Conservation (phyloP, 2,888 invertebrate genomes). For the Conus canariensis region DNA sequence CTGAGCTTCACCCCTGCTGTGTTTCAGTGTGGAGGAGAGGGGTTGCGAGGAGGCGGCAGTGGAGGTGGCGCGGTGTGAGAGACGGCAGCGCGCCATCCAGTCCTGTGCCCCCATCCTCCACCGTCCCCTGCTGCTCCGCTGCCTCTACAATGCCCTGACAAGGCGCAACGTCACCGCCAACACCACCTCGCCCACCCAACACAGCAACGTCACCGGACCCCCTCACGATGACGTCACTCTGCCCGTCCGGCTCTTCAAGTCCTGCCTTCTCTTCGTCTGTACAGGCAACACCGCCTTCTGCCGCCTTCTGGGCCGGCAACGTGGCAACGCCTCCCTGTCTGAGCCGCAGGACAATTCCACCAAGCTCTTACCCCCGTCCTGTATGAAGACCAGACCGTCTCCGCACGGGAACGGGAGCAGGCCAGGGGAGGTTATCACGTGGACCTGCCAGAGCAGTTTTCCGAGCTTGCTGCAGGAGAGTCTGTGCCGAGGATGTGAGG, state of each 20-base stretch:
- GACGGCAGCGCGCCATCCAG: neutral
- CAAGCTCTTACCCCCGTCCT: neutral
- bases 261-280: slow-evolving; percentile 3
- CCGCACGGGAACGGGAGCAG: neutral
- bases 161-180: neutral
- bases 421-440: neutral
- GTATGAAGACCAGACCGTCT: neutral
- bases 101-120: slow-evolving; percentile 1
- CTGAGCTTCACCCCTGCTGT: no score
- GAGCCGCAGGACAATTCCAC: neutral
- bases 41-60: neutral
- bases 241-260: neutral
- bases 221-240: neutral
- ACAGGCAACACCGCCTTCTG: neutral
- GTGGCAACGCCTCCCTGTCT: neutral
- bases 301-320: neutral
- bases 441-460: neutral
- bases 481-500: neutral
- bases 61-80: neutral
- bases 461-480: neutral
- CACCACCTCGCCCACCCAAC: neutral
- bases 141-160: neutral
- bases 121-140: neutral
- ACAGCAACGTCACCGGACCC: neutral
- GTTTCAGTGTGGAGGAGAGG: neutral